These are phyloP conservation scores for Polymixis lichenea DNA, from an alignment of 2,888 invertebrate species.

Conservation along the genomic window DNA sequence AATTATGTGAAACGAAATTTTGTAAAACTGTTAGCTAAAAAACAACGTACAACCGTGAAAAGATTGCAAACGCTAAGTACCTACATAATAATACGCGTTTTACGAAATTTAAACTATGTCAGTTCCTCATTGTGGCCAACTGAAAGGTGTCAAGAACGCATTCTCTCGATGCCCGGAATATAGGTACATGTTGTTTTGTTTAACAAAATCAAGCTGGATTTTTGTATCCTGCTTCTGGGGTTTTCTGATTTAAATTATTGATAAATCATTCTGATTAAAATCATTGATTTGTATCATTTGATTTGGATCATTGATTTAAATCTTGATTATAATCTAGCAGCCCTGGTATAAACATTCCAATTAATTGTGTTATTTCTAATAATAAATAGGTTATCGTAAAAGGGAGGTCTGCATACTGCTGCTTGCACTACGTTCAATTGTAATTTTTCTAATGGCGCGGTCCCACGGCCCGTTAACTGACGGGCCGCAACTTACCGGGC, in stretches of 20 bases:
- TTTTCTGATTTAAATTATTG: constrained; percentile 13
- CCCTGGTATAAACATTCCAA: background rate
- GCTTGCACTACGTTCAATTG: background rate
- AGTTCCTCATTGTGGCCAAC: background rate
- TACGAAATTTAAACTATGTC: too few species aligned
- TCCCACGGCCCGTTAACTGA: too few species aligned
- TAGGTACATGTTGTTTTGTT: background rate
- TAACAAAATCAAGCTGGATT: background rate
- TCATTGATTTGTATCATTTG: constrained; percentile 34
- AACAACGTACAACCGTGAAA: too few species aligned
- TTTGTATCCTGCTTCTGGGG: constrained; percentile 19
- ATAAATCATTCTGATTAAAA: constrained; percentile 15
- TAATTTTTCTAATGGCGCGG: background rate
- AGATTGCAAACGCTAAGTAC: background rate
- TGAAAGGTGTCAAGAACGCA: too few species aligned
- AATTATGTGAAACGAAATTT: too few species aligned
- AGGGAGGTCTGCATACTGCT: background rate
- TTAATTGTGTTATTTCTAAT: background rate
- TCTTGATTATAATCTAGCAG: constrained; percentile 14
- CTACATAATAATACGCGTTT: background rate
- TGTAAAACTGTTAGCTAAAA: too few species aligned
- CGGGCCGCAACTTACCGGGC: too few species aligned
- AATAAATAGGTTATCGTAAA: background rate
- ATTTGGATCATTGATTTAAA: constrained; percentile 27
- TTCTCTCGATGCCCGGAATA: background rate